Base-by-base conservation (phyloP, 2,113 vertebrate species). In the Siniperca chuatsi region DNA sequence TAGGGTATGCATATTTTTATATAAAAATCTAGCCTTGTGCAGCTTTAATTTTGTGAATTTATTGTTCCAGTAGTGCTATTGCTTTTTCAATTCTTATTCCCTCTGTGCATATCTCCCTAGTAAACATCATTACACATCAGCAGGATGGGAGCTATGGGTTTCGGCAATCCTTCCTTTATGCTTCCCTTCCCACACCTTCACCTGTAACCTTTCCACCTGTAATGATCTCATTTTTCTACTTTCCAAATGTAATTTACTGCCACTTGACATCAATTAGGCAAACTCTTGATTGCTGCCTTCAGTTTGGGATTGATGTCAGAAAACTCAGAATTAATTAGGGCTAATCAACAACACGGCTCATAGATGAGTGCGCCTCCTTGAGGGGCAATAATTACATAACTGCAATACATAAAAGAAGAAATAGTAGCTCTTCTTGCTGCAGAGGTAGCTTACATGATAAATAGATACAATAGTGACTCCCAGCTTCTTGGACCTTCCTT, bases 181-280 rank as follows among this genome's bases (percentile, higher is more conserved):
- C 35, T 75, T 74, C 37, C 20, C 55, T 69, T 80, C 50, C 58
- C 52, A 74, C 66, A 78, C 73, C 66, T 52, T 79, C 75, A 90
- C 86, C 90, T 86, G 70, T 70, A 83, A 87, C 62, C 80, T 29
- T 29, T 29, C 29, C 29, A 29, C 29, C 44, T 68, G 58, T 68
- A 81, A 82, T 72, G 73, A 89, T 85, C 55, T 67, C 12, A 77
- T 88, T 87, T 74, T 75, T 75, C 15, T 50, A 48, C 85, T 79
- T 87, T 77, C 13, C 52, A 68, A 83, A 62, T 81, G 75, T 54
- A 81, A 90, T 88, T 83, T 77, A 85, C 68, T 33, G 58, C 65
- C 42, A 80, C 80, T 86, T 92, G 84, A 54, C 87, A 75, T 81
- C 67, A 74, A 79, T 88, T 65, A 76, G 29, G 52, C 33, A 72